Percentiles rank a stretch among this genome's conserved stretches.
These are phyloP conservation scores for Coreius guichenoti DNA, from an alignment of 2,797 vertebrate genomes.

Conservation along the genomic window DNA sequence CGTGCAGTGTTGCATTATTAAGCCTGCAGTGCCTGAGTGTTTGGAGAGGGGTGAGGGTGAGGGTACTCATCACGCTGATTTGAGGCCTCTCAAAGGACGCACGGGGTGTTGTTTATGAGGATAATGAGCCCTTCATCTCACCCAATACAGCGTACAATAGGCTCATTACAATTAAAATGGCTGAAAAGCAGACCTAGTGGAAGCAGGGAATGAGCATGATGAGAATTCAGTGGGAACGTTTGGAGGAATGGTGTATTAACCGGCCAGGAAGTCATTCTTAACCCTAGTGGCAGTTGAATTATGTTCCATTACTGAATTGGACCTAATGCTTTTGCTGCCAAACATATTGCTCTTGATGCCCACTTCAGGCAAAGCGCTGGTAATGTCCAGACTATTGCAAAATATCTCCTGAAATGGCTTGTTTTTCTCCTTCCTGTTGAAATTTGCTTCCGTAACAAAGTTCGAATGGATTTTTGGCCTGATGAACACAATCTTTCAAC, in stretches of 20 bases:
- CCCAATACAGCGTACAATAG: conserved; percentile 72
- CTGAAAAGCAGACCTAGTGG: conserved; percentile 50
- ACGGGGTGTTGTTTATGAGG: conserved; percentile 66
- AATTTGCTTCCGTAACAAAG: conserved; percentile 20
- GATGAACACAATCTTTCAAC: conserved; percentile 36
- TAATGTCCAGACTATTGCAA: conserved; percentile 54
- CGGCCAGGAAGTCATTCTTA: conserved; percentile 73
- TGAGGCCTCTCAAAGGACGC: conserved; percentile 52
- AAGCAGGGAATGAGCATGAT: conserved; percentile 67
- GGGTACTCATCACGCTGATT: conserved; percentile 57
- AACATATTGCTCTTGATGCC: conserved; percentile 58
- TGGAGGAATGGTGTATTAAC: conserved; percentile 70
- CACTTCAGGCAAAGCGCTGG: conserved; percentile 62
- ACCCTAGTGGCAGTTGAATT: conserved; percentile 69
- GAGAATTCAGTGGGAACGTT: conserved; percentile 66
- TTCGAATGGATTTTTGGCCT: conserved; percentile 32
- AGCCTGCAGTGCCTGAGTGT: conserved; percentile 67
- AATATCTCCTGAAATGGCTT: conserved; percentile 40
- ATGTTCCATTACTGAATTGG: conserved; percentile 72
- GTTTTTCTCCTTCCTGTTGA: conserved; percentile 29
- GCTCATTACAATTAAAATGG: conserved; percentile 76
- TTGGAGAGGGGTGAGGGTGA: conserved; percentile 59
- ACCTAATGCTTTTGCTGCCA: conserved; percentile 57
- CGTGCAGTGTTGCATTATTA: conserved; percentile 73
- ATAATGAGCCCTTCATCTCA: conserved; percentile 69